phyloP scores from a whole-genome alignment of 2,888 invertebrate genomes.

The Aleiodes testaceus region DNA sequence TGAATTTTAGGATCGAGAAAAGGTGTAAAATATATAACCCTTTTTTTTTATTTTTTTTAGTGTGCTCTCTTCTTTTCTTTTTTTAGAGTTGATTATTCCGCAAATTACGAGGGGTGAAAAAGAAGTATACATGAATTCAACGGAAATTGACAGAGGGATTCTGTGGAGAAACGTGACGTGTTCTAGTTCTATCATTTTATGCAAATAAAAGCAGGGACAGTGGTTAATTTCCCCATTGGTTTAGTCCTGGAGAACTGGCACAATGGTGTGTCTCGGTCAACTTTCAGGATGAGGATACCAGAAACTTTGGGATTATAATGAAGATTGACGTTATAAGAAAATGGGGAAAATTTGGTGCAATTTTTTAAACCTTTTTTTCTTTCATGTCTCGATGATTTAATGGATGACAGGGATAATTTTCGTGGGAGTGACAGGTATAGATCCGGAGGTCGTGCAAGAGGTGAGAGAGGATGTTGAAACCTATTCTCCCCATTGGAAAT shows the following conservation, averaged over 20 bases:
- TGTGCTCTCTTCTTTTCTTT: not conserved
- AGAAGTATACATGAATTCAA: conserved; percentile 17
- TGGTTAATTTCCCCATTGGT: conserved; percentile 72
- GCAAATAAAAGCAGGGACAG: conserved; percentile 68
- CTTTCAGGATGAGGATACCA: no score
- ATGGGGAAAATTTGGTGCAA: not conserved
- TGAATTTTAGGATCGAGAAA: conserved; percentile 20
- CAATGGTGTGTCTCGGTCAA: not conserved
- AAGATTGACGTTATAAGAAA: not conserved
- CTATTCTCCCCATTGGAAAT: conserved; percentile 42
- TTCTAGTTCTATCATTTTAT: conserved; percentile 71
- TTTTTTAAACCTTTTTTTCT: no score
- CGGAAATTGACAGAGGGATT: conserved; percentile 35
- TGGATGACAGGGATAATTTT: conserved; percentile 45
- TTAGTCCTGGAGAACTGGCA: conserved; percentile 52
- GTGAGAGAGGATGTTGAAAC: conserved; percentile 2
- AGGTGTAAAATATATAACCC: conserved; percentile 32
- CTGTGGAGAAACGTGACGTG: conserved; percentile 63
- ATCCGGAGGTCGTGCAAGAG: conserved; percentile 4
- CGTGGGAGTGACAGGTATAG: conserved; percentile 45
- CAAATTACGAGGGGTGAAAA: conserved; percentile 36
- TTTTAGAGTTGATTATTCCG: conserved; percentile 18
- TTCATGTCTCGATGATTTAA: conserved; percentile 11
- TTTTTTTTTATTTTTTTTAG: conserved; percentile 23
- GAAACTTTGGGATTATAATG: not conserved